Base-by-base conservation (phyloP, 2,888 invertebrate species). In the Drosophila kambysellisi region DNA sequence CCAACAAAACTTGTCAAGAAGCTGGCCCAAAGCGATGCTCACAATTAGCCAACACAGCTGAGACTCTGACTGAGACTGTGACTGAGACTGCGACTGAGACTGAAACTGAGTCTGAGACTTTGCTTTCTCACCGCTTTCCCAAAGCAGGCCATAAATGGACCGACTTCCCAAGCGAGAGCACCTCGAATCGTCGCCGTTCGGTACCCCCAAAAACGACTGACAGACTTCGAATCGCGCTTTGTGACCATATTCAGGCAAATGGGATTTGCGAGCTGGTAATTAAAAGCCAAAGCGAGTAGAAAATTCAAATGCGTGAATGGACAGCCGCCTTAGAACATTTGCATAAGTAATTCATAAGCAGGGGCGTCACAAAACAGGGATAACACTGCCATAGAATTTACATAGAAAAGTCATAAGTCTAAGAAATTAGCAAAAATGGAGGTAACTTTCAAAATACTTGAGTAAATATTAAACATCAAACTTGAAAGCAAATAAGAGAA, bases 51-150 rank as follows among this genome's bases (percentile, higher is more conserved):
- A 70, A 35, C 60, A 43, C 58, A 41, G 25, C 66, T 61, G 53
- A 53, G 70, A 20, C 51, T 39, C 32, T 25, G 37, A 29, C 58
- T 73, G 17, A 8, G 15, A 29, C 54, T 56, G 32, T n/a, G 37
- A 20, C 61, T 73, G 46, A 15, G 20, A 17, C 54, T 56, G 48
- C 20, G 64, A 9, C 52, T 4, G 25, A 62, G 68, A 9, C 53
- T 37, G 43, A 29, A 41, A 20, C n/a, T 4, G 41, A 46, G 48
- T 43, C 68, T 50, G 46, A 56, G 35, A 29, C 56, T 74, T 66
- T 53, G 87, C 87, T 90, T 88, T 90, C 89, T 87, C 89, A 74
- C 60, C 60, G 87, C 87, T 87, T 87, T 87, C 87, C 78, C 90
- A 87, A 67, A 74, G 74, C 72, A 15, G 50, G 15, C 90, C 88